Evolutionary conservation across 35 echinoderm and acorn worm genomes (phyloP).

Genomic region (Patiria miniata): DNA sequence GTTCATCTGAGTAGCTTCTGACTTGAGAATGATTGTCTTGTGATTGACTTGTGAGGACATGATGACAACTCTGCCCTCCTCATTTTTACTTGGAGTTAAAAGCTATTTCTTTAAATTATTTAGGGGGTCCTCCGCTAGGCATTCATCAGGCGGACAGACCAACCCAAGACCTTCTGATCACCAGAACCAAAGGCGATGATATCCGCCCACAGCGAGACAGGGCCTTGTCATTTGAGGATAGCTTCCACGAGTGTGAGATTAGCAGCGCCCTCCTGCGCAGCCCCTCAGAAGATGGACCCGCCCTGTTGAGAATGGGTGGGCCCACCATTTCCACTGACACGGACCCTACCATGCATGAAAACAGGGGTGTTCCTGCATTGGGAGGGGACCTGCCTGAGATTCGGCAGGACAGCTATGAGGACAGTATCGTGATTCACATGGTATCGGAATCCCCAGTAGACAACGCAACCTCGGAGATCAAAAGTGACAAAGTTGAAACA

Average conservation of each 20-base stretch:
- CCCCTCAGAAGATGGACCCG: conserved; percentile 49
- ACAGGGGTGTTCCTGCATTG: not conserved
- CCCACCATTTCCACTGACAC: not conserved
- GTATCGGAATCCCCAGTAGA: not conserved
- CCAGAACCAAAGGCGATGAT: not conserved
- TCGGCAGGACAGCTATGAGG: conserved; percentile 42
- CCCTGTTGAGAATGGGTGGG: not conserved
- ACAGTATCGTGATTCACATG: conserved; percentile 69
- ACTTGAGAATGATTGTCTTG: too few species aligned
- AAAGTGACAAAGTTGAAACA: not conserved
- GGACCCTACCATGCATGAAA: conserved; percentile 30
- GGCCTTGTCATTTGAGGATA: conserved; percentile 6
- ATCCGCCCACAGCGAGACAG: not conserved
- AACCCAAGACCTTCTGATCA: not conserved
- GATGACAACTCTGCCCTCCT: too few species aligned
- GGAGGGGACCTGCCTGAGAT: not conserved
- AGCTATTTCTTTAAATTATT: not conserved
- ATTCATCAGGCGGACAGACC: not conserved
- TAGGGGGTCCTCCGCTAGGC: conserved; percentile 1
- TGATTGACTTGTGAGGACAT: too few species aligned
- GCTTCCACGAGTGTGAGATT: conserved; percentile 73
- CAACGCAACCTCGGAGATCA: not conserved
- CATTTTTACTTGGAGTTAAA: too few species aligned
- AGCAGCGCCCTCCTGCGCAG: conserved; percentile 64
- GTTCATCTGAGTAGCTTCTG: too few species aligned